Conservation (phyloP, 2,797 vertebrate species). For the Cirrhinus molitorella region DNA sequence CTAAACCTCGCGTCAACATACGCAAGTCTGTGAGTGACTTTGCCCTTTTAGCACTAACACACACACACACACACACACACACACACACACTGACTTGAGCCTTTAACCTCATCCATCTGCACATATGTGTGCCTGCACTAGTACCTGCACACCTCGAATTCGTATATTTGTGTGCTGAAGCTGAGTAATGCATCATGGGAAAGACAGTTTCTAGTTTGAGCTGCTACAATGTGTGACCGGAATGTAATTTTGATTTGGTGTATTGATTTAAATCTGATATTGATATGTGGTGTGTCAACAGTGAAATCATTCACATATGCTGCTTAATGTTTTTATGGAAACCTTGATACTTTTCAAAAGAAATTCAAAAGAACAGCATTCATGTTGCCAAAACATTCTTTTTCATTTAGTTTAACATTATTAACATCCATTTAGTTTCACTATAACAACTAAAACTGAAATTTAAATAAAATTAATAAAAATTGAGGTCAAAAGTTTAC, state of each 20-base stretch:
- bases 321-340: neutral
- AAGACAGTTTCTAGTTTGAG: slow-evolving; percentile 16
- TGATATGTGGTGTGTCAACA: neutral
- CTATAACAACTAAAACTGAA: neutral
- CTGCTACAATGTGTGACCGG: neutral
- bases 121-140: neutral
- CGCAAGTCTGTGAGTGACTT: slow-evolving; percentile 93
- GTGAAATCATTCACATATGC: neutral
- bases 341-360: neutral
- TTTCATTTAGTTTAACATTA: neutral
- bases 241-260: neutral
- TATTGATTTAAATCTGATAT: neutral
- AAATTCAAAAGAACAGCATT: neutral
- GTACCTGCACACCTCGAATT: neutral
- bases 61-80: neutral
- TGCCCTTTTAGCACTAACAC: neutral
- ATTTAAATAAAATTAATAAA: neutral
- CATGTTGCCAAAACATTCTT: neutral
- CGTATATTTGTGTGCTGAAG: neutral
- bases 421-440: neutral
- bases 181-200: slow-evolving; percentile 34
- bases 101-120: neutral
- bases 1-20: slow-evolving; percentile 97
- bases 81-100: neutral
- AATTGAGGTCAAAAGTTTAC: no score